Base-by-base conservation (phyloP, 1,140 invertebrate species). In the Odontomachus brunneus region DNA sequence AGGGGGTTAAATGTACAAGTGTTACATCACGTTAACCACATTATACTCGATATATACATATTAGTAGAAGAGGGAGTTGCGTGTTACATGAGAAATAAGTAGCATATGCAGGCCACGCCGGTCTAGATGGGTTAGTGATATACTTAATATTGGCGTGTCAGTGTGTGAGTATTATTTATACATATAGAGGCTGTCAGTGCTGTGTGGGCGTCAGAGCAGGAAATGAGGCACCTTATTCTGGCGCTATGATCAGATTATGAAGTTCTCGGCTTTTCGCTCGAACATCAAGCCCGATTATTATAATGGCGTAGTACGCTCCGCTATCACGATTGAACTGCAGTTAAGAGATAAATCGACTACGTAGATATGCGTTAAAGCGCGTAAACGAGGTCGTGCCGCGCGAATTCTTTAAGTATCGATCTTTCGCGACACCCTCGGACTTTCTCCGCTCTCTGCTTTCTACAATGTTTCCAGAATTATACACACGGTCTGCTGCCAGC, bases 141-240 rank as follows among this genome's bases (percentile, higher is more conserved):
- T 80, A 88, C 66, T 88, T 85, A 88, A 81, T 76, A 85, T 74
- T 57, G 82, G 26, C 65, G 74, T 88, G 78, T 88, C 57, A 62
- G 66, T 86, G 85, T 87, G 76, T 75, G 72, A 87, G 82, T 84
- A 84, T 75, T 75, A 83, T 85, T 84, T 75, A 84, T 60, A 85
- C 55, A 76, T 55, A 72, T 81, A 53, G 62, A 86, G 67, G 73
- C 81, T 83, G 80, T 83, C 76, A 75, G 82, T 80, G 59, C 82
- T 84, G 73, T 78, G 57, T 72, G 19, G 71, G 38, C 81, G 63
- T 69, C 72, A 78, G 63, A 84, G 73, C 49, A 78, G 55, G 63
- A 71, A 78, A 84, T 51, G 24, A 38, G 57, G 22, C 48, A 38
- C 75, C 63, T 63, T 69, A 76, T 74, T 63, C 33, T 48, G 48